Conservation (phyloP, 2,113 vertebrate genomes). For the Cnemophilus loriae region DNA sequence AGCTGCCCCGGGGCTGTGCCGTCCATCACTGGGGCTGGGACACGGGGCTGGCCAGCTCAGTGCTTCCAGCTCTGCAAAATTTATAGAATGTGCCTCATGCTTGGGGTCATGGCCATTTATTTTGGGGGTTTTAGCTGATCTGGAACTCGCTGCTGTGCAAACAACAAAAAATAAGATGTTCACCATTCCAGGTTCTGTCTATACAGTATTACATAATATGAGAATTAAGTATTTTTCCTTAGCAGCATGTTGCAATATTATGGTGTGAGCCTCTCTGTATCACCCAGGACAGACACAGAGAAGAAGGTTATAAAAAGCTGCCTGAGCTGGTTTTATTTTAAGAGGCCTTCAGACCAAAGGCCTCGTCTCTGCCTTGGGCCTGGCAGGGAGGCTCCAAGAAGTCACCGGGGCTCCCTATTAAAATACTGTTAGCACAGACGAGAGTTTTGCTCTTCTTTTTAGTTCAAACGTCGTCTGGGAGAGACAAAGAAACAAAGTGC, state of each 20-base stretch:
- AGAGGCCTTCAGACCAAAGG: conserved; percentile 37
- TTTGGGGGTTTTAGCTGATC: neutral
- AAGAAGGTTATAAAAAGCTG: conserved; percentile 6
- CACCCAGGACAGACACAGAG: neutral
- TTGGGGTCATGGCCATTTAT: neutral
- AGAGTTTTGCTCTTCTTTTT: conserved; percentile 26
- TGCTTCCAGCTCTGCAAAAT: neutral
- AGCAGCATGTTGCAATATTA: neutral
- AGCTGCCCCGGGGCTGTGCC: neutral
- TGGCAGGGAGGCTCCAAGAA: conserved; percentile 41
- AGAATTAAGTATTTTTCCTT: neutral
- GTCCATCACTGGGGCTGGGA: neutral
- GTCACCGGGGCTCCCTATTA: conserved; percentile 34
- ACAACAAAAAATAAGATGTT: neutral
- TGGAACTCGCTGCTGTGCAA: neutral
- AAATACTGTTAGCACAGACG: conserved; percentile 4
- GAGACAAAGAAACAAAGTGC: conserved; percentile 71
- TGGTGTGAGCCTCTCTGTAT: neutral
- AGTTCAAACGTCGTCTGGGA: conserved; percentile 69
- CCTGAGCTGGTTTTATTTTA: conserved; percentile 10
- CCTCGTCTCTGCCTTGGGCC: conserved; percentile 2
- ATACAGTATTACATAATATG: neutral
- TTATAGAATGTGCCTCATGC: neutral
- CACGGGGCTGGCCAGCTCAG: neutral
- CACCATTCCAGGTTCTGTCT: neutral